These are phyloP conservation scores for Tubiluchus corallicola DNA, from an alignment of 2,888 invertebrate species.

Conservation along the genomic window DNA sequence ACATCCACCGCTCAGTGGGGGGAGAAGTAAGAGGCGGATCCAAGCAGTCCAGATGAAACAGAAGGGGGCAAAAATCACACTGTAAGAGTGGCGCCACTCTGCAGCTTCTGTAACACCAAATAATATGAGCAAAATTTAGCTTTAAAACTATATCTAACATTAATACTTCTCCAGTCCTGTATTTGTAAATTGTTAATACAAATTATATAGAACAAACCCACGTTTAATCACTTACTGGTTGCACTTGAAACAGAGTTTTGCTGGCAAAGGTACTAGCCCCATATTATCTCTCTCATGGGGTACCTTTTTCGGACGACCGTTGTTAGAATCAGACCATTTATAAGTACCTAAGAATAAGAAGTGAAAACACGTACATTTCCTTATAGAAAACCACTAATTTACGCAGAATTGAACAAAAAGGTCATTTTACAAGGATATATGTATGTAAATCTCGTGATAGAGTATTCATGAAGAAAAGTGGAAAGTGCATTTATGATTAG, in stretches of 20 bases:
- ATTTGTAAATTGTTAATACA: conserved; percentile 4
- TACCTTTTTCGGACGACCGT: conserved; percentile 25
- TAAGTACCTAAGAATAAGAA: no score
- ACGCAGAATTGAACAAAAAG: no score
- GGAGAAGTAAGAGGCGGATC: conserved; percentile 74
- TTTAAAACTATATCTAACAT: no score
- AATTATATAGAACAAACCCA: background rate
- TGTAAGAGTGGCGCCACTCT: conserved; percentile 61
- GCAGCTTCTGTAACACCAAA: conserved; percentile 50
- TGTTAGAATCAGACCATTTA: conserved; percentile 21
- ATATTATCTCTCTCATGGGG: conserved; percentile 38
- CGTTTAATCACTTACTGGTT: conserved; percentile 31
- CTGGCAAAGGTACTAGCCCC: conserved; percentile 59
- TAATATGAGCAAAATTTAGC: no score
- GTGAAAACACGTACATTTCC: no score
- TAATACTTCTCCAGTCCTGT: conserved; percentile 10
- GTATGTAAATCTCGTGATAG: no score
- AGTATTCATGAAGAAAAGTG: no score
- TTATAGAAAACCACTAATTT: no score
- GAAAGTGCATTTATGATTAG: no score
- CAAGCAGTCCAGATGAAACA: conserved; percentile 81
- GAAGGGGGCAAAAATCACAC: conserved; percentile 79
- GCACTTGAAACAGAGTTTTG: conserved; percentile 65
- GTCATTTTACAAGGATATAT: no score
- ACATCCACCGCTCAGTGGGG: conserved; percentile 88